Evolutionary conservation across 2,113 vertebrate genomes (phyloP).

Genomic region (Gobius niger): DNA sequence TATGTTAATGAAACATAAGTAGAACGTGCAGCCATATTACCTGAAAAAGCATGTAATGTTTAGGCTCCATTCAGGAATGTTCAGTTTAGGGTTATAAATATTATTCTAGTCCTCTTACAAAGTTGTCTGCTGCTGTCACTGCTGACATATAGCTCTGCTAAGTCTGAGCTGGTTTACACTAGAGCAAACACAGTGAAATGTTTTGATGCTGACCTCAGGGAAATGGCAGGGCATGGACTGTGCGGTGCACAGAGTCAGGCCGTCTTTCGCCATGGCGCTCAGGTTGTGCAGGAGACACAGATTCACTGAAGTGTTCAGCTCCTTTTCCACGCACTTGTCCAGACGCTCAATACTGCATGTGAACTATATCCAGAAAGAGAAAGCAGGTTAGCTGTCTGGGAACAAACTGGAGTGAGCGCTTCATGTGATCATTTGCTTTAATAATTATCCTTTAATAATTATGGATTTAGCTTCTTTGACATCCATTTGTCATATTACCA

Average conservation of each 20-base stretch:
- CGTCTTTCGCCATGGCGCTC: constrained; percentile 77
- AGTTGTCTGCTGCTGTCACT: not conserved
- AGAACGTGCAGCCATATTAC: no score
- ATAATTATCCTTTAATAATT: not conserved
- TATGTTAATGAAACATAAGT: no score
- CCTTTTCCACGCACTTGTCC: constrained; percentile 75
- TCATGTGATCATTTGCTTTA: not conserved
- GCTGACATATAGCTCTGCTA: not conserved
- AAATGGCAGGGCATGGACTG: constrained; percentile 84
- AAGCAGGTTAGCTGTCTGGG: constrained; percentile 7
- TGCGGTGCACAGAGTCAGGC: constrained; percentile 76
- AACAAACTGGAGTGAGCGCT: constrained; percentile 1
- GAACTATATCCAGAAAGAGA: constrained; percentile 74
- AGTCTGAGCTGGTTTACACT: not conserved
- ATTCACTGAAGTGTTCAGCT: constrained; percentile 81
- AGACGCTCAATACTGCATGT: constrained; percentile 83
- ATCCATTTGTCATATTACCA: no score
- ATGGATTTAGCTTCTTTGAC: no score
- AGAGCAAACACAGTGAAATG: constrained; percentile 16
- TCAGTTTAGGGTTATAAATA: no score
- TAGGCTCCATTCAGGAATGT: no score
- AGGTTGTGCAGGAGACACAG: constrained; percentile 84
- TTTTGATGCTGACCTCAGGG: constrained; percentile 82
- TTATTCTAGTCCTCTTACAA: no score
- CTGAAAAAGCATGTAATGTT: no score